Base-by-base conservation (phyloP, 2,113 vertebrate species). In the Collichthys lucidus region DNA sequence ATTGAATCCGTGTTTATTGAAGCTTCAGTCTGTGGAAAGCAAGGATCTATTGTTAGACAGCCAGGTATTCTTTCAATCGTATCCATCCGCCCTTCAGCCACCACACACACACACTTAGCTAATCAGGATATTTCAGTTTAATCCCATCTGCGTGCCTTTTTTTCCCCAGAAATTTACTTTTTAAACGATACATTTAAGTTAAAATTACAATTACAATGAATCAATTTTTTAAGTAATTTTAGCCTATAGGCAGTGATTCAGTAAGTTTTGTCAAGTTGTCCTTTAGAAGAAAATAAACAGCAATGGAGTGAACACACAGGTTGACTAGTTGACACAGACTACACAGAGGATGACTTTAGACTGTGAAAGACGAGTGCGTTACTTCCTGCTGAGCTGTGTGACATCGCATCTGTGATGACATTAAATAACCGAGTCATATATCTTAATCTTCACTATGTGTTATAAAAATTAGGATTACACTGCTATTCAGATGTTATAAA, bases 1-100 rank as follows among this genome's bases (percentile, higher is more conserved):
- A 83, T 78, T 77, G 78, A 86, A 86, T 70, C 53, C 74, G 64
- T 78, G 85, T 86, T 84, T 84, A 71, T 68, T 72, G 63, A 87
- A 79, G 82, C 52, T n/a, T 70, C 24, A 49, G 40, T 77, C 46
- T 56, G 24, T 82, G 79, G 69, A 76, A 78, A 56, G 82, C 79
- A 29, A 31, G 29, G 8, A 71, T 73, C 61, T 65, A 86, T 90
- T 90, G 83, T 90, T 82, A 50, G 56, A 63, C 24, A 56, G 72
- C 82, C 82, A 88, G 84, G 71, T 78, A 82, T 84, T 82, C 77
- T 77, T 85, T 73, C 40, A 52, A 55, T 80, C 44, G 42, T 55
- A 70, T 68, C 79, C n/a, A 10, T 77, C 79, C 77, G 40, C 74
- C 70, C 42, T 29, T 75, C 66, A 57, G 71, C 50, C 55, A 11